Conservation (phyloP, 2,113 vertebrate species). For the Carlito syrichta region DNA sequence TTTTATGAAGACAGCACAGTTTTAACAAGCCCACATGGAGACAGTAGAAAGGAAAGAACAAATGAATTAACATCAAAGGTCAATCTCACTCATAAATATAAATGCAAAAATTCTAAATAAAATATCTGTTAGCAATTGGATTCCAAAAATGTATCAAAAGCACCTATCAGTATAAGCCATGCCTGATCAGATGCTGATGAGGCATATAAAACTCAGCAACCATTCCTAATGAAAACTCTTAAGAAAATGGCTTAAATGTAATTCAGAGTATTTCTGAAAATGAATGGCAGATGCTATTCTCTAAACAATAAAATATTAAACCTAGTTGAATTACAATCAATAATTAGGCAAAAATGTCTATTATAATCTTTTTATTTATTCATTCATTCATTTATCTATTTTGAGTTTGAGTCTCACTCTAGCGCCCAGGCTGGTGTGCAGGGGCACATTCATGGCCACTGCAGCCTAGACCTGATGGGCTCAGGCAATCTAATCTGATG, state of each 20-base stretch:
- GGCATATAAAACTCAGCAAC: background rate
- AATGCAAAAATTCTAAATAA: background rate
- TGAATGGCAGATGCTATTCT: background rate
- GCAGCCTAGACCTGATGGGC: too few species aligned
- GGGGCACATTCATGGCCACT: too few species aligned
- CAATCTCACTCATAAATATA: background rate
- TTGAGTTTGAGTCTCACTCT: too few species aligned
- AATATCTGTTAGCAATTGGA: background rate
- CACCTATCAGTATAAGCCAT: background rate
- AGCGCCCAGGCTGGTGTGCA: too few species aligned
- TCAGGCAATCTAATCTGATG: too few species aligned
- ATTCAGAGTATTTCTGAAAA: background rate
- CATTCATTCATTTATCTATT: too few species aligned
- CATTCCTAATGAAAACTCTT: background rate
- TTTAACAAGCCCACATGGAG: background rate
- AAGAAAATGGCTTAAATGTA: background rate
- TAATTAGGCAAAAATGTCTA: background rate
- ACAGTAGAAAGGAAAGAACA: background rate
- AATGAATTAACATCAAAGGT: background rate
- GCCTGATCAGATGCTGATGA: background rate
- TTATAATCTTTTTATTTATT: too few species aligned
- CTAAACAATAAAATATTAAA: background rate
- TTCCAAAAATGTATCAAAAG: slow-evolving; percentile 10
- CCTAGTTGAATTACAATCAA: background rate
- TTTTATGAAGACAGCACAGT: background rate